Evolutionary conservation across 2,113 vertebrate genomes (phyloP), one percentile per base, ranked within the genome.

Genomic region (Corynorhinus townsendii): DNA sequence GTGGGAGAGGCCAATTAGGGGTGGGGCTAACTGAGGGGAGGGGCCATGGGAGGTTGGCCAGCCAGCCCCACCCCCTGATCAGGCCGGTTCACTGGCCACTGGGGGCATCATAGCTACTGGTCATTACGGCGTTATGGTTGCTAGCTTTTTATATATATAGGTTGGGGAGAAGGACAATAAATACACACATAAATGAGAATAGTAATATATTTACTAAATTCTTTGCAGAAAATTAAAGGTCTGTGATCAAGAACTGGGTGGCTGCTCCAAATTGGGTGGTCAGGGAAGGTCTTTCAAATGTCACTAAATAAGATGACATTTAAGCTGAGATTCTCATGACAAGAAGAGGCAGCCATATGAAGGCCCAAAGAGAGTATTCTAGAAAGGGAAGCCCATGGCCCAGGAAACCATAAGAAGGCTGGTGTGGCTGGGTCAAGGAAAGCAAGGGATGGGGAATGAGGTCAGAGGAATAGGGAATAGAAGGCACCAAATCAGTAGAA

Each of bases 181-280:
- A 68, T 54, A 86, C 26, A 33, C 33, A 76, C 33, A 52, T 43
- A 84, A 73, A 38, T n/a, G 38, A 83, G 35, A 28, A 75, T 89
- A 89, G 89, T 47, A 80, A 75, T 80, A 28, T 38, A 64, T 91
- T 91, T 82, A 47, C 84, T 75, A 81, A 85, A 95, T 71, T 54
- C 40, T 56, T 54, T 81, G 73, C 26, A 81, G 77, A 75, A 33
- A 89, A 90, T n/a, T 71, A 76, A 95, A 89, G 15, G 11, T 82
- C 47, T 85, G 3, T 66, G 59, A n/a, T 5, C 7, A 49, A 90
- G 40, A 77, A 19, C 19, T 52, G 14, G 24, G 24, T 47, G 30
- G 4, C 49, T 59, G 54, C 73, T 75, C 43, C 75, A 14, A 24
- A 38, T 7, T 49, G 35, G 24, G 47, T 35, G 17, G 30, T 33